Base-by-base conservation (phyloP, 2,797 vertebrate species). In the Malacoctenus gilli region DNA sequence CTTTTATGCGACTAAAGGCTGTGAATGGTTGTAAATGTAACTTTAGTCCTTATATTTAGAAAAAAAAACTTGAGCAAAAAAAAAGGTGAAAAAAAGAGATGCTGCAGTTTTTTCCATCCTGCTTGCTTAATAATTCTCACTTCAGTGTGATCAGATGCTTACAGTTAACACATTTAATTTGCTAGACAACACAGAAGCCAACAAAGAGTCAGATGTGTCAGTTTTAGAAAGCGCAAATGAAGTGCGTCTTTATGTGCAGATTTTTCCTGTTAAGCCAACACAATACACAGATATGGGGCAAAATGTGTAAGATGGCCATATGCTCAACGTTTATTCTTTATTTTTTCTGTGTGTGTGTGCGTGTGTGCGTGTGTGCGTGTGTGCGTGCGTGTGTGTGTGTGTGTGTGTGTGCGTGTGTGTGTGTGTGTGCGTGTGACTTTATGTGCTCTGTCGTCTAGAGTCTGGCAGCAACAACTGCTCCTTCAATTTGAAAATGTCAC, bases 171-270 rank as follows among this genome's bases (percentile, higher is more conserved):
- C 57, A 1, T 34, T 53, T 42, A 36, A 39, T 22, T 23, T 28
- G 40, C 23, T 37, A 56, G 32, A 32, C 19, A 54, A 21, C 20
- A 55, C 30, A 40, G 0, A 13, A 4, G 23, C 4, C 12, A 49
- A 35, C 18, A 37, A 56, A 49, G 14, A 14, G 14, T 25, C 21
- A 30, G 10, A 1, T n/a, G 36, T 41, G 66, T 20, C 30, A 53
- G 28, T 46, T 44, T 62, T 23, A 18, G 4, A n/a, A 58, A 35
- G 63, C 68, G 67, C 23, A 15, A 70, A 68, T 68, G 5, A 59
- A 65, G 30, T 3, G 2, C 8, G 31, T n/a, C n/a, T n/a, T n/a
- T n/a, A n/a, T 35, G 20, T 51, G 25, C 13, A 14, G 6, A 38
- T 38, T 69, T 4, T 46, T 41, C 28, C 9, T 54, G 23, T 48